A percentile compares a stretch with the other conserved stretches of the same genome.
Conservation (phyloP, 1,140 invertebrate species). For the Carcinoscorpius rotundicauda region DNA sequence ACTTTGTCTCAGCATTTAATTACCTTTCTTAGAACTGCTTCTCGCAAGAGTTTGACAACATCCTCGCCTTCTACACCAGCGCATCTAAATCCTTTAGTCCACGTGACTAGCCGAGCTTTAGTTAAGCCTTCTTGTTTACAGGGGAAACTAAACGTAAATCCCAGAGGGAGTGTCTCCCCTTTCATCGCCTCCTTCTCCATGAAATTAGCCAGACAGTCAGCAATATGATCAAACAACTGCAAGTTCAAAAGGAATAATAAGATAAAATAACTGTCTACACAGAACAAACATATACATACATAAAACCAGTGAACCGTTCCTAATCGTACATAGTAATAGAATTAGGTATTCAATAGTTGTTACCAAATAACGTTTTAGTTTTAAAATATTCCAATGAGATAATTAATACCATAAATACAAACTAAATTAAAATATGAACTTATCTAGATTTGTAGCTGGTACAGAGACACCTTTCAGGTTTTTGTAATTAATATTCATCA, state of each 20-base stretch:
- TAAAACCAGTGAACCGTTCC: not conserved
- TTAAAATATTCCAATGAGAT: not conserved
- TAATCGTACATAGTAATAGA: not conserved
- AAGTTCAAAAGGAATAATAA: not conserved
- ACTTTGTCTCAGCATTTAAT: no score
- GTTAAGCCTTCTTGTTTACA: conserved; percentile 78
- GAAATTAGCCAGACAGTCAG: conserved; percentile 84
- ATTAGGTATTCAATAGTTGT: not conserved
- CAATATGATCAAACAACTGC: conserved; percentile 95
- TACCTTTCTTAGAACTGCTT: conserved; percentile 56
- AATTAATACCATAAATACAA: not conserved
- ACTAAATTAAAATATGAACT: no score
- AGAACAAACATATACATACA: not conserved
- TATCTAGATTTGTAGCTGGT: no score
- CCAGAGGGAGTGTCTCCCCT: conserved; percentile 63
- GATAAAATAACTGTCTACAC: not conserved
- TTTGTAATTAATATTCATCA: not conserved
- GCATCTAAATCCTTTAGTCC: conserved; percentile 93
- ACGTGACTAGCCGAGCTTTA: conserved; percentile 70
- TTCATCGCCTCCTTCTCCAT: conserved; percentile 31
- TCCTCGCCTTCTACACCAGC: conserved; percentile 72
- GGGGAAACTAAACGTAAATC: conserved; percentile 98
- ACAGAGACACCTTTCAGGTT: no score
- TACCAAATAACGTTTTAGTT: not conserved
- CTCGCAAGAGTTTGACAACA: conserved; percentile 64